A percentile compares a stretch with the other conserved stretches of the same genome.
phyloP scores from a whole-genome alignment of 1,140 invertebrate genomes.

The Procambarus virginalis region DNA sequence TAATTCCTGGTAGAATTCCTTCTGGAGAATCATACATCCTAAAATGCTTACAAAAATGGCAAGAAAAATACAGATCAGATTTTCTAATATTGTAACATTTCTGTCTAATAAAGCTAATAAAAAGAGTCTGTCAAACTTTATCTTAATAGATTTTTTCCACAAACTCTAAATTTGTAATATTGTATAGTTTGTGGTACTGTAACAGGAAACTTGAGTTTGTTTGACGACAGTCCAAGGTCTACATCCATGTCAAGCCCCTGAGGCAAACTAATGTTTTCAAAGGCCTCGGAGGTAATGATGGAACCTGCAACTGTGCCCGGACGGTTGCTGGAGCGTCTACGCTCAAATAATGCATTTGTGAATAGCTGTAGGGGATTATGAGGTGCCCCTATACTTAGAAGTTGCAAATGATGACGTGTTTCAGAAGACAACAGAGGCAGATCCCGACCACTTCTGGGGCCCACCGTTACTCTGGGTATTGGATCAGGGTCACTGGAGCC shows the following conservation, averaged over 20 bases:
- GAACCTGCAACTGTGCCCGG: constrained; percentile 29
- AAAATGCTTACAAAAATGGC: constrained; percentile 90
- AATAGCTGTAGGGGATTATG: constrained; percentile 71
- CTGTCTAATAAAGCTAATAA: constrained; percentile 94
- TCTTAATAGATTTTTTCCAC: constrained; percentile 73
- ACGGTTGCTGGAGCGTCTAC: constrained; percentile 60
- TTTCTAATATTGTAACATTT: constrained; percentile 90
- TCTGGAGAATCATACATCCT: constrained; percentile 87
- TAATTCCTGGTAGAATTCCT: constrained; percentile 92
- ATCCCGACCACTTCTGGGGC: constrained; percentile 39
- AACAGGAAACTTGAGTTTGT: constrained; percentile 69
- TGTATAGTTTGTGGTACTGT: constrained; percentile 79
- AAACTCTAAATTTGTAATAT: constrained; percentile 89
- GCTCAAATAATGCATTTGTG: constrained; percentile 70
- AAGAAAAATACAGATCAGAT: constrained; percentile 87
- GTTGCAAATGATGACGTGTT: constrained; percentile 48
- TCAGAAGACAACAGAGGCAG: constrained; percentile 48
- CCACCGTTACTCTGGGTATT: constrained; percentile 31
- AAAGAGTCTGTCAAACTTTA: constrained; percentile 93
- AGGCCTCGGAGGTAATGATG: constrained; percentile 29
- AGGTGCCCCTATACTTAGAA: constrained; percentile 53
- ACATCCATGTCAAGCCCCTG: constrained; percentile 72
- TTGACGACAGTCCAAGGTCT: constrained; percentile 64
- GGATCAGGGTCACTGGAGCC: constrained; percentile 34
- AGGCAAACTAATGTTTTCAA: constrained; percentile 40